Evolutionary conservation across 2,797 vertebrate genomes (phyloP), one percentile per base, ranked within the genome.

Genomic region (Octomys mimax): DNA sequence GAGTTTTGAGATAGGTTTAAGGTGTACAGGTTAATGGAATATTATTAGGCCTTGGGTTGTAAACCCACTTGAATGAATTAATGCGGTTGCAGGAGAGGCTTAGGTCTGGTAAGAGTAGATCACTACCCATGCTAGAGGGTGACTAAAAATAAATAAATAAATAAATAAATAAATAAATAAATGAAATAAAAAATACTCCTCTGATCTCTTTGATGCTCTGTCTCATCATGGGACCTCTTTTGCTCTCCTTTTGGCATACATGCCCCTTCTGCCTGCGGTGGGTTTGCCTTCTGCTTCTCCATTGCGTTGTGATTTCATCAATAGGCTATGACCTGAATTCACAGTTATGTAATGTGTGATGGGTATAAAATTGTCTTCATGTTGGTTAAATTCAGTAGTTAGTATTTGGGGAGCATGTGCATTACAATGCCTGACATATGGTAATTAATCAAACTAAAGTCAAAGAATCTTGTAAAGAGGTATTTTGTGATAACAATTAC

Each of bases 111-210:
- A 57, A 7, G 16, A 18, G 22, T 86, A 14, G 33, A 71, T 57
- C 39, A 39, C 22, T 68, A 39, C 0, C 5, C 6, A 0, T 26
- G 6, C 24, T 4, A 18, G 10, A 57, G 8, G 22, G 3, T 18
- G 28, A 14, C 26, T 21, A 11, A 19, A 66, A 62, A 42, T 31
- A 18, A 54, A 19, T 57, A 57, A 57, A 54, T 54, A 54, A 54
- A 42, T 42, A 42, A 42, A 42, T 42, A 18, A 54, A 19, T 57
- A 57, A 57, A 54, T 54, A 54, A 54, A 42, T 42, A 42, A 42
- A 42, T 42, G 42, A 57, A 57, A 18, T 57, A 57, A 57, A 57
- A 54, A 16, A 18, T 18, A 5, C 4, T 57, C 54, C 16, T 61
- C 39, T 49, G 28, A 14, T 14, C 18, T 28, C 10, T n/a, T 49